phyloP scores from a whole-genome alignment of 2,888 invertebrate species.

The Drosophila demipolita region DNA sequence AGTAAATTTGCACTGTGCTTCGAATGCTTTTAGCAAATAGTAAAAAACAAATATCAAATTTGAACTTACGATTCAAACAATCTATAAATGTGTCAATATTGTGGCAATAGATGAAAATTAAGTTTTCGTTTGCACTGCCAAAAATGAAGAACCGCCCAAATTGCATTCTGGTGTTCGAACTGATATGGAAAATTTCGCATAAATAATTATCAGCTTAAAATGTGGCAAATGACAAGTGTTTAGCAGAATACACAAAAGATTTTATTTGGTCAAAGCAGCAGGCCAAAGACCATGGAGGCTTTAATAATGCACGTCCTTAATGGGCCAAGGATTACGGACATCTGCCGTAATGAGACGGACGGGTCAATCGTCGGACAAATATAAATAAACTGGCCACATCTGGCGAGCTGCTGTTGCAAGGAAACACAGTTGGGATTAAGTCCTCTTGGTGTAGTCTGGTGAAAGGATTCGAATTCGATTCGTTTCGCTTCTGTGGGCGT shows the following conservation, averaged over 20 bases:
- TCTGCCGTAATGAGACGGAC: slow-evolving; percentile 61
- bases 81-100: slow-evolving; percentile 59
- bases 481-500: neutral
- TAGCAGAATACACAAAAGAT: slow-evolving; percentile 28
- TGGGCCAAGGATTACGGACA: slow-evolving; percentile 57
- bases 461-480: neutral
- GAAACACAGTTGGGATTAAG: slow-evolving; percentile 27
- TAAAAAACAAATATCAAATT: slow-evolving; percentile 12
- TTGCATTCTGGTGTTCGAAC: slow-evolving; percentile 45
- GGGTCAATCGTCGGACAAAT: slow-evolving; percentile 15
- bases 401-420: slow-evolving; percentile 17
- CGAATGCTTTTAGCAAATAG: slow-evolving; percentile 47
- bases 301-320: slow-evolving; percentile 72
- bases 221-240: slow-evolving; percentile 52
- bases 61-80: slow-evolving; percentile 31
- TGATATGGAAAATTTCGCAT: slow-evolving; percentile 44
- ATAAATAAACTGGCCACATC: slow-evolving; percentile 66
- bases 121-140: slow-evolving; percentile 37
- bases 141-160: slow-evolving; percentile 34
- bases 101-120: slow-evolving; percentile 26
- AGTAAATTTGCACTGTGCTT: slow-evolving; percentile 60
- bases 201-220: slow-evolving; percentile 51
- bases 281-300: slow-evolving; percentile 17
- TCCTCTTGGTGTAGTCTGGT: slow-evolving; percentile 9
- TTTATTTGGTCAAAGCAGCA: slow-evolving; percentile 15